A percentile compares a stretch with the other conserved stretches of the same genome.
Evolutionary conservation across 2,888 invertebrate species (phyloP).

Genomic region (Hyalella azteca): DNA sequence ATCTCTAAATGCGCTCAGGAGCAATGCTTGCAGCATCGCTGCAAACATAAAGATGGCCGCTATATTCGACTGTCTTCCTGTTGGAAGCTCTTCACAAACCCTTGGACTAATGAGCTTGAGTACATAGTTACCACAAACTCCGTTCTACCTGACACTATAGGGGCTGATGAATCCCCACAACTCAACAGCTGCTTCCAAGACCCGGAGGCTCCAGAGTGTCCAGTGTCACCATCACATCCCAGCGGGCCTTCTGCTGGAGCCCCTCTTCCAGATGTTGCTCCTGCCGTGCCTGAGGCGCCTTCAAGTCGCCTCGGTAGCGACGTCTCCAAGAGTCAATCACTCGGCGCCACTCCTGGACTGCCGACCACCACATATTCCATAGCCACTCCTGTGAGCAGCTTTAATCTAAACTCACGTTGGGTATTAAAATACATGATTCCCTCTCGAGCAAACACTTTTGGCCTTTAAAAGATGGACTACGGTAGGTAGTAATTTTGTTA

Average conservation of each 20-base stretch:
- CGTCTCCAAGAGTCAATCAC: conserved; percentile 62
- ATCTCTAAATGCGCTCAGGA: neutral
- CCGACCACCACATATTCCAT: too few relatives aligned
- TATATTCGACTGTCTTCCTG: conserved; percentile 79
- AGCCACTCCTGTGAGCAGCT: too few relatives aligned
- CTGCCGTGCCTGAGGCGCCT: conserved; percentile 26
- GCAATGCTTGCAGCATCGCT: neutral
- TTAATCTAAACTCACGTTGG: too few relatives aligned
- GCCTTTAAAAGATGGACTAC: too few relatives aligned
- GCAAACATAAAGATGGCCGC: conserved; percentile 73
- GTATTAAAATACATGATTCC: too few relatives aligned
- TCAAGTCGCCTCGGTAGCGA: conserved; percentile 55
- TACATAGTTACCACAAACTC: conserved; percentile 83
- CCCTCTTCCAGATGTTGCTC: neutral
- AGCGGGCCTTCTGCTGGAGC: conserved; percentile 59
- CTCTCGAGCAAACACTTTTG: too few relatives aligned
- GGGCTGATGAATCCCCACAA: neutral
- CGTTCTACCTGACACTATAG: neutral
- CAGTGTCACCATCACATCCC: neutral
- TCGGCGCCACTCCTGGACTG: too few relatives aligned
- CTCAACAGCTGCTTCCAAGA: conserved; percentile 64
- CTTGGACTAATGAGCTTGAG: conserved; percentile 95
- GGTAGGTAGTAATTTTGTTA: too few relatives aligned
- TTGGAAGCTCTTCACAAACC: conserved; percentile 89
- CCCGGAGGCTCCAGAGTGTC: neutral